Base-by-base conservation (phyloP, 2,888 invertebrate species). In the Artemia sinica region DNA sequence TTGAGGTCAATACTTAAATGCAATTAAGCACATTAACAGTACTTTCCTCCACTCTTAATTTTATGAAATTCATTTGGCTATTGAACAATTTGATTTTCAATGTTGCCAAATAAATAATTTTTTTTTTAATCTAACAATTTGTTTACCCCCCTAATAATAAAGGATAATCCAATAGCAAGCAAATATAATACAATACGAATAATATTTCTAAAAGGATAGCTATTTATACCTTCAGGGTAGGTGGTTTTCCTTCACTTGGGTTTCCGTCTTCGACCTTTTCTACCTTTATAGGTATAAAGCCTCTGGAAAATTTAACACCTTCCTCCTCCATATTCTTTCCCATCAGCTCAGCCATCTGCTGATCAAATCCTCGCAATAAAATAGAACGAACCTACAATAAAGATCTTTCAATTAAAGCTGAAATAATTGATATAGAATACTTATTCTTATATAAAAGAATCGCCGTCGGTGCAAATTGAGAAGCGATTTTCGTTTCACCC, bases 331-430 rank as follows among this genome's bases (percentile, higher is more conserved):
- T 80, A 72, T 81, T 79, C 2, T 75, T 75, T 0, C 81, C 81
- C 69, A 83, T 77, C 74, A 77, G 75, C 18, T 81, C 78, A 4
- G 83, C 81, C 75, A 83, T 82, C 73, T 83, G 80, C 74, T 81
- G 82, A 74, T 83, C 83, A 74, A 83, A 84, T 2, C 83, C 83
- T 68, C 83, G 77, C n/a, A 84, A 76, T 6, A 83, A 75, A 71
- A 82, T 82, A 0, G 82, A 82, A 4, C 83, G 76, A 7, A 79
- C 79, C 78, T 76, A 69, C 6, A 72, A 71, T 68, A 10, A 71
- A 70, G 52, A 51, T 3, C 49, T 5, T 3, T 65, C 12, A 50
- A 11, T 10, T 50, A 1, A 28, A 28, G 76, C 79, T 58, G 13
- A 66, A 66, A 13, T 18, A 66, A 13, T 13, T n/a, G 13, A n/a